These are phyloP conservation scores for Morbakka virulenta DNA, from an alignment of 30 jellyfish, hydroid and myxozoan genomes.

Conservation along the genomic window DNA sequence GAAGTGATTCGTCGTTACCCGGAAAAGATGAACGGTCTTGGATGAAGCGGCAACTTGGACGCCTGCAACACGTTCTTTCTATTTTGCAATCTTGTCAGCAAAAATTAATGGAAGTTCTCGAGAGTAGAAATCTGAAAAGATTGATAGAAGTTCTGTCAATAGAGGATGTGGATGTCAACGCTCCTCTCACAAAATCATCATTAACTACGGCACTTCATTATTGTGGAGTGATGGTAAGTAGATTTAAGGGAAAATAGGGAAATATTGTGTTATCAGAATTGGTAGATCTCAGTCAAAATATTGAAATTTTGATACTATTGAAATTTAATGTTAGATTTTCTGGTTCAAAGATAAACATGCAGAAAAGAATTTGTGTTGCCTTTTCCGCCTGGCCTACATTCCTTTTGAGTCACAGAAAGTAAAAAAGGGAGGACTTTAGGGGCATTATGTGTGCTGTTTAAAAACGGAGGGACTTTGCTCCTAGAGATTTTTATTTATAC, in stretches of 20 bases:
- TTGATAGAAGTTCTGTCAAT: constrained; percentile 21
- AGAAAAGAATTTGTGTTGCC: too few species aligned
- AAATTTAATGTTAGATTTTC: too few species aligned
- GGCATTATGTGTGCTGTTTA: too few species aligned
- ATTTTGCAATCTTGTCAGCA: constrained; percentile 79
- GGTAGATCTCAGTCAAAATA: neutral
- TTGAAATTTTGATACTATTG: neutral
- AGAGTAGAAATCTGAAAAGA: constrained; percentile 31
- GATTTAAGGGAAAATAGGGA: too few species aligned
- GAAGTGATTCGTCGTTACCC: constrained; percentile 65
- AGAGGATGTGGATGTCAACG: constrained; percentile 57
- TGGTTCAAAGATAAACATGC: too few species aligned
- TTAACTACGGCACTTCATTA: constrained; percentile 70
- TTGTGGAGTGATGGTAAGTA: constrained; percentile 68
- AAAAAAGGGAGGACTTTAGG: too few species aligned
- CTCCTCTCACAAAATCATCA: constrained; percentile 46
- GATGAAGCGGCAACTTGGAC: constrained; percentile 61
- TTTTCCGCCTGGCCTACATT: neutral
- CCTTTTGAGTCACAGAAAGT: too few species aligned
- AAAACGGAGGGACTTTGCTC: too few species aligned
- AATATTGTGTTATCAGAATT: neutral
- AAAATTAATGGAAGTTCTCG: constrained; percentile 54
- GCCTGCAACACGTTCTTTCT: constrained; percentile 55
- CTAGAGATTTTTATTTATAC: too few species aligned
- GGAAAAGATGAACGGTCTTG: constrained; percentile 61